phyloP scores from a whole-genome alignment of 2,113 vertebrate genomes.

The Oophaga pumilio region DNA sequence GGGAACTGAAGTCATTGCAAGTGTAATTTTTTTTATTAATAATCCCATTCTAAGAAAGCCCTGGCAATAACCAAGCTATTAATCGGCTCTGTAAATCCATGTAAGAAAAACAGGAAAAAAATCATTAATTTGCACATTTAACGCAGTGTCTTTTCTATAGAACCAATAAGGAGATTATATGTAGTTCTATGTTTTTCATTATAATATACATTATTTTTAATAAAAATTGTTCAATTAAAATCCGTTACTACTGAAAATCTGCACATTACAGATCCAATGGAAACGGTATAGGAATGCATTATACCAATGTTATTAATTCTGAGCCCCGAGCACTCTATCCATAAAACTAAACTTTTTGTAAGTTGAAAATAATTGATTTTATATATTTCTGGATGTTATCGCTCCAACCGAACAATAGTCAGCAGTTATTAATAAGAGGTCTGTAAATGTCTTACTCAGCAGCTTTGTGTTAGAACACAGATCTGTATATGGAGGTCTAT shows the following conservation, averaged over 20 bases:
- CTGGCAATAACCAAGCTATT: no score
- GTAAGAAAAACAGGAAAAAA: no score
- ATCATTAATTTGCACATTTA: no score
- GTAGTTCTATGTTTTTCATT: not conserved
- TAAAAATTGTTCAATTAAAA: not conserved
- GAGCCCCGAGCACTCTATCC: not conserved
- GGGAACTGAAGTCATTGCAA: no score
- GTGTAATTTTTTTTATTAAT: no score
- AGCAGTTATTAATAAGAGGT: not conserved
- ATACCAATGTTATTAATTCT: not conserved
- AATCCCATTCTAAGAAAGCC: no score
- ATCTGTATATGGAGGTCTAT: constrained; percentile 12
- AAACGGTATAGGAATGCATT: not conserved
- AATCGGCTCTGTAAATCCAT: no score
- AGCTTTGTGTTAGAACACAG: not conserved
- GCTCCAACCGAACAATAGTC: not conserved
- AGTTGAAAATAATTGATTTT: not conserved
- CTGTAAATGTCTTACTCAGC: constrained; percentile 1
- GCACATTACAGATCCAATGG: not conserved
- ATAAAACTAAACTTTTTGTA: not conserved
- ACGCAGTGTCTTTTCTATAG: not conserved
- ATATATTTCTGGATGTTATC: not conserved
- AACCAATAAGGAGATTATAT: not conserved
- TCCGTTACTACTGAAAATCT: not conserved
- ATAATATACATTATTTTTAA: not conserved